phyloP scores from a whole-genome alignment of 2,113 vertebrate genomes.

The Kobus ellipsiprymnus region DNA sequence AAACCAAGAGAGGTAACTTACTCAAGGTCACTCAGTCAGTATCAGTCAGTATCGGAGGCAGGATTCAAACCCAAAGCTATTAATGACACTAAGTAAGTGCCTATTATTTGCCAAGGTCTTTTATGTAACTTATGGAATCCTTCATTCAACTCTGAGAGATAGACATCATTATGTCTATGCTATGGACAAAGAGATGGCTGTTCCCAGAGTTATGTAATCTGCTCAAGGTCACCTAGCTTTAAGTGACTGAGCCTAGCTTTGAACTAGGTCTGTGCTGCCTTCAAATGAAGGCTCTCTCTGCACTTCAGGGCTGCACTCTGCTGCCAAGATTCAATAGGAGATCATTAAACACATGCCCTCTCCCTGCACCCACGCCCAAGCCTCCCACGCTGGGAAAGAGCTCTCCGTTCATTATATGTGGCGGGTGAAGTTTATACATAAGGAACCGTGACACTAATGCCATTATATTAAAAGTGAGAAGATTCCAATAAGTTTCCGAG shows the following conservation, averaged over 20 bases:
- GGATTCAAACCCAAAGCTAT: background rate
- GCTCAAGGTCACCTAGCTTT: background rate
- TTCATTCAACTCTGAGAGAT: background rate
- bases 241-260: background rate
- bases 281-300: background rate
- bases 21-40: background rate
- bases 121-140: background rate
- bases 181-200: background rate
- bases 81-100: background rate
- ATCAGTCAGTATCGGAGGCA: background rate
- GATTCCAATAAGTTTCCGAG: conserved; percentile 10
- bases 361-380: background rate
- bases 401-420: background rate
- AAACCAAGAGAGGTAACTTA: background rate
- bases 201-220: background rate
- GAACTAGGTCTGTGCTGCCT: background rate
- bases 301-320: background rate
- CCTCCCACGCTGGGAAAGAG: background rate
- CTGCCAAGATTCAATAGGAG: background rate
- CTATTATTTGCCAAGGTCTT: background rate
- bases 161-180: background rate
- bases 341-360: background rate
- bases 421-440: background rate
- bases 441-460: conserved; percentile 42
- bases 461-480: conserved; percentile 37